Conservation (phyloP, 2,888 invertebrate genomes). For the Diarsia brunnea region DNA sequence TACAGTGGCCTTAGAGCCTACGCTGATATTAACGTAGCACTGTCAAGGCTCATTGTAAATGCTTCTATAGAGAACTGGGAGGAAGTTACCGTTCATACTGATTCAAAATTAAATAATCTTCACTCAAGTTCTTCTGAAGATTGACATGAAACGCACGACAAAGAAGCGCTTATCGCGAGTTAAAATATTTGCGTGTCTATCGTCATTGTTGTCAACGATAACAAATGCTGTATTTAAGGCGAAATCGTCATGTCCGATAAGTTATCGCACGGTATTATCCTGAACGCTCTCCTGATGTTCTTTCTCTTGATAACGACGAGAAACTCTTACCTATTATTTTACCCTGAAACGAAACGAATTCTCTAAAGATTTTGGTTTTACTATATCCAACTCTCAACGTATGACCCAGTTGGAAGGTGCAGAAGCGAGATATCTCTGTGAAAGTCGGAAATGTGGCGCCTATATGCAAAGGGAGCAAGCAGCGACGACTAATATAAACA, state of each 20-base stretch:
- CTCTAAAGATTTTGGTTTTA: slow-evolving; percentile 68
- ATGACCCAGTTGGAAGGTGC: slow-evolving; percentile 78
- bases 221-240: slow-evolving; percentile 62
- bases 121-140: slow-evolving; percentile 33
- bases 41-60: slow-evolving; percentile 77
- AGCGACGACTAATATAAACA: slow-evolving; percentile 78
- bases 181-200: slow-evolving; percentile 60
- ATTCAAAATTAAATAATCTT: slow-evolving; percentile 53
- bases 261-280: slow-evolving; percentile 63
- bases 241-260: slow-evolving; percentile 70
- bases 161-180: slow-evolving; percentile 62
- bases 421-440: slow-evolving; percentile 78
- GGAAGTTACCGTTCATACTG: slow-evolving; percentile 54
- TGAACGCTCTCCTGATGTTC: slow-evolving; percentile 64
- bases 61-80: slow-evolving; percentile 58
- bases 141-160: slow-evolving; percentile 56
- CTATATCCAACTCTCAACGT: slow-evolving; percentile 68
- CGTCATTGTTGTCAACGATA: slow-evolving; percentile 65
- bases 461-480: slow-evolving; percentile 75
- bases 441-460: slow-evolving; percentile 84
- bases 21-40: slow-evolving; percentile 76
- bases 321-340: slow-evolving; percentile 22
- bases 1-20: slow-evolving; percentile 79
- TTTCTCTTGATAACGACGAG: slow-evolving; percentile 42
- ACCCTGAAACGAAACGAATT: slow-evolving; percentile 63